A percentile compares a stretch with the other conserved stretches of the same genome.
These are phyloP conservation scores for Chorisops tibialis DNA, from an alignment of 2,888 invertebrate genomes.

Conservation along the genomic window DNA sequence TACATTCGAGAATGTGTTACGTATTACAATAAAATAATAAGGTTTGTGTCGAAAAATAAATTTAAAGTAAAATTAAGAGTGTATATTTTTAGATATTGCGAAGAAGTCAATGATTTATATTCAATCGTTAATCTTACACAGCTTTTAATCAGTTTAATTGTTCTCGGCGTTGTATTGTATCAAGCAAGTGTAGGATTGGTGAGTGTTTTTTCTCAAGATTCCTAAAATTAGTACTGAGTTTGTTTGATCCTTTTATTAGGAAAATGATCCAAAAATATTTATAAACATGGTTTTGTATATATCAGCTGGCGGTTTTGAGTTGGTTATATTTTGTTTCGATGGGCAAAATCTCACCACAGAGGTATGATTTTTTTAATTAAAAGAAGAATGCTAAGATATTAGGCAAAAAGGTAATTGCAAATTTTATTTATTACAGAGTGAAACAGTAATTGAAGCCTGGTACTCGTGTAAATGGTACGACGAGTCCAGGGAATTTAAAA, in stretches of 20 bases:
- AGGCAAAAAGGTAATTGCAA: not conserved
- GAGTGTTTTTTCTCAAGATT: not conserved
- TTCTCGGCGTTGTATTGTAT: conserved; percentile 3
- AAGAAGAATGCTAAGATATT: too few species aligned
- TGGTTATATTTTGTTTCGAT: conserved; percentile 8
- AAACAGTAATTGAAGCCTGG: not conserved
- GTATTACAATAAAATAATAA: not conserved
- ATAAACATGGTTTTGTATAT: conserved; percentile 5
- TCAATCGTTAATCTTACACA: conserved; percentile 2
- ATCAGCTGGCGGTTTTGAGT: conserved; percentile 3
- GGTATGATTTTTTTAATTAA: too few species aligned
- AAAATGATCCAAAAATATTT: conserved; percentile 17
- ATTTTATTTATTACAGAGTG: conserved; percentile 1
- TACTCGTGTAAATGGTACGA: conserved; percentile 15
- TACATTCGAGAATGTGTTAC: not conserved
- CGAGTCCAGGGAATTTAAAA: conserved; percentile 2
- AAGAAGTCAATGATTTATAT: conserved; percentile 4
- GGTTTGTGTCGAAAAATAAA: too few species aligned
- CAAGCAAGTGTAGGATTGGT: conserved; percentile 10
- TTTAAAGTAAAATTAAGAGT: too few species aligned
- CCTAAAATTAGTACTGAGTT: too few species aligned
- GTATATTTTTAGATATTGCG: conserved; percentile 1
- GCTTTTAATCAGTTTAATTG: not conserved
- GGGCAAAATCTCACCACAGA: conserved; percentile 11
- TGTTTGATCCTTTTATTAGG: too few species aligned